Percentiles rank a stretch among this genome's conserved stretches.
Conservation (phyloP, 2,797 vertebrate species). For the Gymnodraco acuticeps region DNA sequence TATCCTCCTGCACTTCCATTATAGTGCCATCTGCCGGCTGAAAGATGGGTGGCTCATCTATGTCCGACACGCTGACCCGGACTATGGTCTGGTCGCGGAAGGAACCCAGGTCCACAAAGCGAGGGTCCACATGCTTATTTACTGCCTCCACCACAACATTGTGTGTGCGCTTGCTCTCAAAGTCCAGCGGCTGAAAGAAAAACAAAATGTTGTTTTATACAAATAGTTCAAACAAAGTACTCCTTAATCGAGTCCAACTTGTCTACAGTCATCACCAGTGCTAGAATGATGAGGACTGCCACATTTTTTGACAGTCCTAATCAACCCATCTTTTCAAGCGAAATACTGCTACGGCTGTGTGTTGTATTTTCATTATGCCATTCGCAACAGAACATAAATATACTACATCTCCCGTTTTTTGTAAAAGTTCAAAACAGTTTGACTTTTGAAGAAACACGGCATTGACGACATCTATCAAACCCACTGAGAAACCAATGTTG, state of each 20-base stretch:
- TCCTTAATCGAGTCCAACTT: background rate
- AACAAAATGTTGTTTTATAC: background rate
- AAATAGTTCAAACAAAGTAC: background rate
- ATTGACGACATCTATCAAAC: conserved; percentile 36
- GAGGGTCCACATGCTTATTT: conserved; percentile 95
- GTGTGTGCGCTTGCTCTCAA: conserved; percentile 92
- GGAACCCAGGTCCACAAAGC: conserved; percentile 92
- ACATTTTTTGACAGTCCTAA: background rate
- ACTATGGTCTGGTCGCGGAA: conserved; percentile 96
- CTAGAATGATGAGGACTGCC: background rate
- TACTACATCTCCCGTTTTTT: background rate
- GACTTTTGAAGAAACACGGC: background rate
- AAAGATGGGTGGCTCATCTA: conserved; percentile 95
- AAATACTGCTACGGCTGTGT: background rate
- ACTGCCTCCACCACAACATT: conserved; percentile 96
- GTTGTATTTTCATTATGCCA: conserved; percentile 13
- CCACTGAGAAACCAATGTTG: conserved; percentile 27
- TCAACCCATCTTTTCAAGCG: conserved; percentile 2
- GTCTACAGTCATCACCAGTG: background rate
- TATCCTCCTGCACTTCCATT: conserved; percentile 96
- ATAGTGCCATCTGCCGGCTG: conserved; percentile 83
- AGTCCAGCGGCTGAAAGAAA: conserved; percentile 89
- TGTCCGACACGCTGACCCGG: conserved; percentile 90
- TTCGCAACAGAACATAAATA: background rate
- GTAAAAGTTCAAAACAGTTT: background rate